Base-by-base conservation (phyloP, 2,797 vertebrate genomes). In the Phaenicophaeus curvirostris region DNA sequence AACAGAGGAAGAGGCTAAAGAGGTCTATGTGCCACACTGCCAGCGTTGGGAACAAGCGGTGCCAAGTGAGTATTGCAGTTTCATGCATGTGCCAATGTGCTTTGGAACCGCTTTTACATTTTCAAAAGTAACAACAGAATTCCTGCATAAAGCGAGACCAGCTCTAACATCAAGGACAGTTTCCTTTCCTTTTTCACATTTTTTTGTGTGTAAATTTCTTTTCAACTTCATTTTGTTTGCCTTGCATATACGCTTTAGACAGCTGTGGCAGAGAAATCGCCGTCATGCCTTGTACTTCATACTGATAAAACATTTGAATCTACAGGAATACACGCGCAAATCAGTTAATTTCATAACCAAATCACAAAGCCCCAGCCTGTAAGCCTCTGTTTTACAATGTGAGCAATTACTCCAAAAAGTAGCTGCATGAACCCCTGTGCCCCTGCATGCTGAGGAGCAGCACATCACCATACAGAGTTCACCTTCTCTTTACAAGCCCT, bases 1-100 rank as follows among this genome's bases (percentile, higher is more conserved):
- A 98, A 97, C 98, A 98, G 98, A 98, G 98, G 97, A 98, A 95
- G 96, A 97, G 98, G 97, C 98, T 97, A 98, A 98, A 98, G 98
- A 97, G 98, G 98, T 98, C 98, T 97, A 90, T 97, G 98, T 96
- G 97, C 97, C 86, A 89, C 97, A 96, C 94, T 98, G 98, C 98
- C 98, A 98, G 97, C 97, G 94, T 2, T 96, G 97, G 97, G 97
- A 96, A 9, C 81, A 78, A 90, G 94, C 94, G 15, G 89, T 98
- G 98, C 98, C 98, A 98, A 98, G 97, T 93, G 95, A 97, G 97
- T 96, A 96, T 97, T 97, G 98, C 98, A 97, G 97, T 95, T 92
- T 96, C 95, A 76, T 53, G 24, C 81, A 94, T 13, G 82, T 98
- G 98, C 98, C 98, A 98, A 97, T 94, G 97, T 97, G 97, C 96